Conservation (phyloP, 1,140 invertebrate genomes). For the Drosophila navojoa region DNA sequence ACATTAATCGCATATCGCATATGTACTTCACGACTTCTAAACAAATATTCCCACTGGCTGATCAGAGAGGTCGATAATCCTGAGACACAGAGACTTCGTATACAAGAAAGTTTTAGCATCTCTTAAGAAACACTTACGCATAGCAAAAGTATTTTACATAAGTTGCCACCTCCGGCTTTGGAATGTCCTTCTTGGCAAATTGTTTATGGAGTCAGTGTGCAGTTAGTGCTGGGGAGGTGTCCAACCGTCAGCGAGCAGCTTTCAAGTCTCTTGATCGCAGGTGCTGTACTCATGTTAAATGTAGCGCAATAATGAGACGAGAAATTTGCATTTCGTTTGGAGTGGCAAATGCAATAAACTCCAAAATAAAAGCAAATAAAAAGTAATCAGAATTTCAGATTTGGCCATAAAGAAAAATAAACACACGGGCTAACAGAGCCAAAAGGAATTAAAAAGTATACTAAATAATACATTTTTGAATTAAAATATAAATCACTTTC, state of each 20-base stretch:
- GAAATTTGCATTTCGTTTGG: constrained; percentile 74
- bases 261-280: constrained; percentile 53
- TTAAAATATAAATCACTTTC: constrained; percentile 84
- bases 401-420: constrained; percentile 50
- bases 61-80: too few species aligned
- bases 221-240: constrained; percentile 12
- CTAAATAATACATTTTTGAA: constrained; percentile 83
- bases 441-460: constrained; percentile 80
- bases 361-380: constrained; percentile 73
- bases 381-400: constrained; percentile 82
- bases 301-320: constrained; percentile 69
- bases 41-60: too few species aligned
- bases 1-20: too few species aligned
- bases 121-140: constrained; percentile 30
- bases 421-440: constrained; percentile 31
- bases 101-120: not conserved
- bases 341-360: constrained; percentile 74
- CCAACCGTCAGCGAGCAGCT: constrained; percentile 67
- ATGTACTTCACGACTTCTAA: too few species aligned
- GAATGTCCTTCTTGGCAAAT: constrained; percentile 42
- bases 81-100: too few species aligned
- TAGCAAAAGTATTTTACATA: constrained; percentile 39
- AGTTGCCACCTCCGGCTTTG: constrained; percentile 37
- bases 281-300: constrained; percentile 52
- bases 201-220: constrained; percentile 25